Evolutionary conservation across 1,140 invertebrate species (phyloP).

Genomic region (Gryllus bimaculatus): DNA sequence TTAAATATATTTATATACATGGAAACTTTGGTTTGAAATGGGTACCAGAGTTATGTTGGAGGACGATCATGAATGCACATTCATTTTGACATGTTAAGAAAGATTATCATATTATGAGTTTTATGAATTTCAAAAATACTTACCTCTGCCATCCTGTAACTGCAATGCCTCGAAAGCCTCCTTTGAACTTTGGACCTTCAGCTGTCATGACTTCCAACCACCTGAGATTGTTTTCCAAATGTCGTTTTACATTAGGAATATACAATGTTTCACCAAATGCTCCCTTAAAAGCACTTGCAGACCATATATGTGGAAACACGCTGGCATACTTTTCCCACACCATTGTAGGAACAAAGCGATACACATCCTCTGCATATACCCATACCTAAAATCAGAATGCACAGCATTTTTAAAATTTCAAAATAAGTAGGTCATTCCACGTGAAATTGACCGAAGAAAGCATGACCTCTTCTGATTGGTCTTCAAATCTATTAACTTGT

Average conservation of each 20-base stretch:
- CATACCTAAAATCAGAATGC: slow-evolving; percentile 34
- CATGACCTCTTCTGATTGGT: no score
- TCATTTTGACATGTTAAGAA: no score
- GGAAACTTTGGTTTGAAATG: no score
- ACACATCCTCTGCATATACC: slow-evolving; percentile 47
- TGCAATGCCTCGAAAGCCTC: slow-evolving; percentile 48
- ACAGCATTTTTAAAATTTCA: no score
- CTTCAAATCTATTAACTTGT: no score
- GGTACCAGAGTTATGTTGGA: no score
- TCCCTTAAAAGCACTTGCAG: slow-evolving; percentile 86
- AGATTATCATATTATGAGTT: no score
- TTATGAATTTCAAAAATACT: neutral
- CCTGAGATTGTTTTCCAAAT: slow-evolving; percentile 60
- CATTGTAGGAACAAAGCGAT: slow-evolving; percentile 41
- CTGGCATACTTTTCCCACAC: slow-evolving; percentile 72
- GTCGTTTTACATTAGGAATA: slow-evolving; percentile 48
- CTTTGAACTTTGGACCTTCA: slow-evolving; percentile 43
- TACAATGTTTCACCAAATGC: slow-evolving; percentile 71
- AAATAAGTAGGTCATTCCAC: no score
- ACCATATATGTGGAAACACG: slow-evolving; percentile 83
- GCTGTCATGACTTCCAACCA: slow-evolving; percentile 57
- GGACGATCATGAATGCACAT: no score
- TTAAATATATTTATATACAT: no score
- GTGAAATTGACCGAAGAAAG: no score
- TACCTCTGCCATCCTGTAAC: slow-evolving; percentile 62